Conservation (phyloP, 2,888 invertebrate genomes). For the Polyommatus icarus region DNA sequence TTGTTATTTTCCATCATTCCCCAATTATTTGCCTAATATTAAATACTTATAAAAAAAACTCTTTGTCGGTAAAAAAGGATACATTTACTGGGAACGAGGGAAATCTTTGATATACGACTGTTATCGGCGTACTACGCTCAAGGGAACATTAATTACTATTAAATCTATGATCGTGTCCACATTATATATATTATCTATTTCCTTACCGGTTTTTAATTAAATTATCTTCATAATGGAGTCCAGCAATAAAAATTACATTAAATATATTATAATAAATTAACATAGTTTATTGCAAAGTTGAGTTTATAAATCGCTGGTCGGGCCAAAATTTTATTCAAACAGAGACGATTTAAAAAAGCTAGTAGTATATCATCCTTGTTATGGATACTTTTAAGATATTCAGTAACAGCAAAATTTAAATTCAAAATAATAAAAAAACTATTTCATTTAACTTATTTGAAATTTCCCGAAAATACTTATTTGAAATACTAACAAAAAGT, state of each 20-base stretch:
- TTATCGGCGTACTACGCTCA: slow-evolving; percentile 3
- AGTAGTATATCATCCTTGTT: not conserved
- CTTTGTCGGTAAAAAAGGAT: not conserved
- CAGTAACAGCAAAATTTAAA: too few relatives aligned
- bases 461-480: too few relatives aligned
- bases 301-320: not conserved
- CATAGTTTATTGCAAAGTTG: slow-evolving; percentile 20
- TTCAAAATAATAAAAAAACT: too few relatives aligned
- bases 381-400: not conserved
- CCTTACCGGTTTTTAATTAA: slow-evolving; percentile 25
- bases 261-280: slow-evolving; percentile 29
- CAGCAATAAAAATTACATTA: slow-evolving; percentile 20
- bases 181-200: slow-evolving; percentile 20
- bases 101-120: not conserved
- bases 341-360: not conserved
- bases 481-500: too few relatives aligned
- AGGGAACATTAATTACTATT: not conserved
- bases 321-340: not conserved
- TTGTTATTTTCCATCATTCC: too few relatives aligned
- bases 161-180: slow-evolving; percentile 15
- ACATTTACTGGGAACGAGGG: not conserved
- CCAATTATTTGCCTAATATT: not conserved
- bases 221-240: slow-evolving; percentile 21
- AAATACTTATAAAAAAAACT: not conserved
- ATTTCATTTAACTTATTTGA: too few relatives aligned